phyloP scores from a whole-genome alignment of 2,888 invertebrate genomes.

The Hypena proboscidalis region DNA sequence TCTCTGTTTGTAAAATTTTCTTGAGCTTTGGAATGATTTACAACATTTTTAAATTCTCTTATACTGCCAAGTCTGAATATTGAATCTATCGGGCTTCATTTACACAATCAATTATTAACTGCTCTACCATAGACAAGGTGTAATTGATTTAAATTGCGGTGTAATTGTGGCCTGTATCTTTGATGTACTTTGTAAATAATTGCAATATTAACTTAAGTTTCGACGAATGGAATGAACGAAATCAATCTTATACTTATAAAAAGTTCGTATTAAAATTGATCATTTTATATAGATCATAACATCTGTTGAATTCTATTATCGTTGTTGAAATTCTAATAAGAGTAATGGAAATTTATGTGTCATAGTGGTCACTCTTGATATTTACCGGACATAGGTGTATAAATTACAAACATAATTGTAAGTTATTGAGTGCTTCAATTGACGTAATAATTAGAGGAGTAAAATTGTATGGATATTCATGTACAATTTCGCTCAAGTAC shows the following conservation, averaged over 20 bases:
- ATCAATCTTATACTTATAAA: slow-evolving; percentile 9
- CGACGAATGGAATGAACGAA: slow-evolving; percentile 6
- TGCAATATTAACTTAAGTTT: slow-evolving; percentile 16
- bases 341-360: slow-evolving; percentile 15
- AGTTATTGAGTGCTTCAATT: too few species aligned
- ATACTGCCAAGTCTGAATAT: neutral
- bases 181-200: slow-evolving; percentile 40
- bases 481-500: too few species aligned
- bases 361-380: slow-evolving; percentile 7
- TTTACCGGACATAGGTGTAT: slow-evolving; percentile 5
- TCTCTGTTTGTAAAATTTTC: neutral
- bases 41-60: neutral
- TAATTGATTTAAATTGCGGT: too few species aligned
- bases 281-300: slow-evolving; percentile 27
- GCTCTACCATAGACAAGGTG: too few species aligned
- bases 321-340: slow-evolving; percentile 37
- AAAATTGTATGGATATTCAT: too few species aligned
- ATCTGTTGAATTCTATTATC: slow-evolving; percentile 26
- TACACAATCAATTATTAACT: too few species aligned
- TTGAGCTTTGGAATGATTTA: slow-evolving; percentile 4
- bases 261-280: slow-evolving; percentile 6
- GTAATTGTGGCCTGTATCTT: too few species aligned
- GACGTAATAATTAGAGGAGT: too few species aligned
- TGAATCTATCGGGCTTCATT: too few species aligned
- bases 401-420: too few species aligned